Conservation (phyloP, 1,140 invertebrate species). For the Phenacoccus solenopsis region DNA sequence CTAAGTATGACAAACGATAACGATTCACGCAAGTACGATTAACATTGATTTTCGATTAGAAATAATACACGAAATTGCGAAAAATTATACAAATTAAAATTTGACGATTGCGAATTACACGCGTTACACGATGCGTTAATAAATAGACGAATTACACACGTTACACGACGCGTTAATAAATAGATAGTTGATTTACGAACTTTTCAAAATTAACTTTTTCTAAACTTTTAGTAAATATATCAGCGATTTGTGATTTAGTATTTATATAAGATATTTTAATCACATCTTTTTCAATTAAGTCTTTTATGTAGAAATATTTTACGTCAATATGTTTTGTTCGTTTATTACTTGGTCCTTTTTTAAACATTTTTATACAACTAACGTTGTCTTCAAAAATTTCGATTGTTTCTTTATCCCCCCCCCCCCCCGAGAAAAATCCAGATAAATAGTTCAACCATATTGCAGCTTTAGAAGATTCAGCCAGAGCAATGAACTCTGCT, state of each 20-base stretch:
- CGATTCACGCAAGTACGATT: too few relatives aligned
- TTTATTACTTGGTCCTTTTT: not conserved
- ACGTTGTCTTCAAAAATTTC: conserved; percentile 22
- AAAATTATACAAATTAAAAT: too few relatives aligned
- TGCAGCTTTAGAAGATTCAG: conserved; percentile 26
- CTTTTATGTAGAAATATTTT: conserved; percentile 24
- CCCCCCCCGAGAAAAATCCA: not conserved
- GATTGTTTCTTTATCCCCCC: not conserved
- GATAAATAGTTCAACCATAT: conserved; percentile 21
- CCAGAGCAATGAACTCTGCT: conserved; percentile 28
- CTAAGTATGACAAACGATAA: too few relatives aligned
- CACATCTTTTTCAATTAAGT: conserved; percentile 22
- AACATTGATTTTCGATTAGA: too few relatives aligned
- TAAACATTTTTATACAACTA: conserved; percentile 19
- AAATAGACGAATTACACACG: too few relatives aligned
- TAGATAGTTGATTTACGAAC: too few relatives aligned
- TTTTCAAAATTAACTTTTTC: too few relatives aligned
- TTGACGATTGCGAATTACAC: too few relatives aligned
- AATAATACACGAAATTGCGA: too few relatives aligned
- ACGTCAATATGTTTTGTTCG: conserved; percentile 27
- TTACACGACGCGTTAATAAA: too few relatives aligned
- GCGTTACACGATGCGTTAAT: too few relatives aligned
- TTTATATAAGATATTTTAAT: conserved; percentile 21
- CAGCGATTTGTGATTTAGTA: conserved; percentile 24
- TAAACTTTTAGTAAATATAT: conserved; percentile 28